Base-by-base conservation (phyloP, 2,113 vertebrate species). In the Oryzias celebensis region DNA sequence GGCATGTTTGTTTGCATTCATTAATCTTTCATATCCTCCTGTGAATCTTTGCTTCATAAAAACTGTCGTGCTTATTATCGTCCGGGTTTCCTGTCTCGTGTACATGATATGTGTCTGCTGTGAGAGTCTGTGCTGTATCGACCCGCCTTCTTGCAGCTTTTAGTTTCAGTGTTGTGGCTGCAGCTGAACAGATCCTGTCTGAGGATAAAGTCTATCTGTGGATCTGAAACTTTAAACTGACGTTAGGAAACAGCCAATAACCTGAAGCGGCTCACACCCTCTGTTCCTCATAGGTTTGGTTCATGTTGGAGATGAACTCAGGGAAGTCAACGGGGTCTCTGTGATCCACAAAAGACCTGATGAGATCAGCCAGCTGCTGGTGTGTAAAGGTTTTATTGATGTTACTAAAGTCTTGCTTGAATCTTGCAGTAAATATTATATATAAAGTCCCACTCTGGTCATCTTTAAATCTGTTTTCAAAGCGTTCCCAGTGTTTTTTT, bases 331-430 rank as follows among this genome's bases (percentile, higher is more conserved):
- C 4, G 96, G 96, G 23, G 85, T 97, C 53, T 82, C 93, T 4
- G 94, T 98, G 59, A 91, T 95, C 81, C 93, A 98, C 83, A 98
- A 98, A 82, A 92, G 95, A 61, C 96, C 96, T 0, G 96, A 98
- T 16, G 96, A 98, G 88, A 98, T 98, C 91, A 98, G 96, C 83
- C 96, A 96, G 85, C 93, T 98, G 83, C 91, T 98, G 95, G 96
- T 98, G 81, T 48, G 89, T 63, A 7, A 36, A 36, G 12, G 36
- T 36, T 8, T 10, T 10, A 10, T 36, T 36, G 36, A 36, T 36
- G 10, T 36, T 10, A 36, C 31, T 8, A 1, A 31, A 36, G 31
- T 10, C 7, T 36, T 7, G 8, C 7, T 36, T 28, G 26, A 6
- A 28, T 28, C 26, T 28, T 6, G 7, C 26, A 28, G 26, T 28